phyloP scores from a whole-genome alignment of 2,888 invertebrate genomes.

The Tiphia femorata region DNA sequence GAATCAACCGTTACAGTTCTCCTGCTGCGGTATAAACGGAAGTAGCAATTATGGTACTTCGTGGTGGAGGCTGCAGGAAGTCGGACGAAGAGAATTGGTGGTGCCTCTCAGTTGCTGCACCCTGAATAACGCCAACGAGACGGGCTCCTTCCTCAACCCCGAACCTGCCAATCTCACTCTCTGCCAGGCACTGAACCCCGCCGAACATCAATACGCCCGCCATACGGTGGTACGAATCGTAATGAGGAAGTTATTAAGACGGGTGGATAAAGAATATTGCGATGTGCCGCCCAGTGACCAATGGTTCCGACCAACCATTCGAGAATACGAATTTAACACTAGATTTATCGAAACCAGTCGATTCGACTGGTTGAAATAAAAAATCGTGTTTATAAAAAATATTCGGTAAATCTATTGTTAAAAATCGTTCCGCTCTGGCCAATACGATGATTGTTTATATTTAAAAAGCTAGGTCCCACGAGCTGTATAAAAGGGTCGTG shows the following conservation, averaged over 20 bases:
- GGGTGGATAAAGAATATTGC: constrained; percentile 6
- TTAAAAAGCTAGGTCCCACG: no score
- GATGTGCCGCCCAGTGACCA: no score
- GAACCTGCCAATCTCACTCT: constrained; percentile 78
- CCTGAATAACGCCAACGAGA: constrained; percentile 73
- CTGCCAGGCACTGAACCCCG: constrained; percentile 78
- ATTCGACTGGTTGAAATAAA: no score
- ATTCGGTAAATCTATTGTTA: no score
- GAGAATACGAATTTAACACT: no score
- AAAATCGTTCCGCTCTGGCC: no score
- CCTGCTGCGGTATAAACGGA: constrained; percentile 85
- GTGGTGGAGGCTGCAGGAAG: constrained; percentile 81
- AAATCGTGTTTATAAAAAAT: no score
- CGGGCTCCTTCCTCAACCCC: constrained; percentile 80
- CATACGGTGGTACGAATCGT: constrained; percentile 71
- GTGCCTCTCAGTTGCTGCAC: constrained; percentile 81
- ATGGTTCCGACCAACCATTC: no score
- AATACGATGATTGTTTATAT: no score
- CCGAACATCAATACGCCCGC: constrained; percentile 73
- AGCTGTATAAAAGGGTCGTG: no score
- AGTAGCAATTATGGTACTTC: constrained; percentile 86
- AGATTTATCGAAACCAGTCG: no score
- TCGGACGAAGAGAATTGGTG: constrained; percentile 78
- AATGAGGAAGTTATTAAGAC: constrained; percentile 39
- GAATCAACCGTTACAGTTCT: constrained; percentile 73